phyloP scores from a whole-genome alignment of 2,888 invertebrate species.

The Meghimatium bilineatum region DNA sequence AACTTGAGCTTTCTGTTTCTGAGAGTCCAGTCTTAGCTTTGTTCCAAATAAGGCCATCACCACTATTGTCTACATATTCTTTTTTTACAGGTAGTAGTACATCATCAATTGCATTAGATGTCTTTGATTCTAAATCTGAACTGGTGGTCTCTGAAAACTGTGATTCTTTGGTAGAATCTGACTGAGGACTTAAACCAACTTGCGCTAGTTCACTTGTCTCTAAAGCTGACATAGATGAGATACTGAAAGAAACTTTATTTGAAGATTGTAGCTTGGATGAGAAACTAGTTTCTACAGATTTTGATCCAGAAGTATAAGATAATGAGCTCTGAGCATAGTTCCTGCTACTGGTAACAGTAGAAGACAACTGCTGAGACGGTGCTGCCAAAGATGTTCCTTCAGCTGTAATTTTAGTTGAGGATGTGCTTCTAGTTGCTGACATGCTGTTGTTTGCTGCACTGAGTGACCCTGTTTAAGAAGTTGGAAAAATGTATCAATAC shows the following conservation, averaged over 20 bases:
- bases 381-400: background rate
- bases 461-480: slow-evolving; percentile 37
- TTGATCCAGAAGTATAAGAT: background rate
- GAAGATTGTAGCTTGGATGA: background rate
- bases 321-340: background rate
- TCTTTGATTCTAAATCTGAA: slow-evolving; percentile 22
- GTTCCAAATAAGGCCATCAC: background rate
- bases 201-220: background rate
- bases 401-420: background rate
- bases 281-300: background rate
- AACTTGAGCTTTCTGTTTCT: background rate
- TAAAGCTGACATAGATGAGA: background rate
- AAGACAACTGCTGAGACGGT: background rate
- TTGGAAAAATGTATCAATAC: too few relatives aligned
- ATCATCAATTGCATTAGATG: background rate
- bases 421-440: too few relatives aligned
- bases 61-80: background rate
- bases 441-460: slow-evolving; percentile 21
- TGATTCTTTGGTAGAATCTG: background rate
- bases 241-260: background rate
- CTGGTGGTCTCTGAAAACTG: slow-evolving; percentile 1
- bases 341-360: background rate
- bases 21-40: background rate
- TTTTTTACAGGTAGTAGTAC: background rate
- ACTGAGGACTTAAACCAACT: background rate